A percentile compares a stretch with the other conserved stretches of the same genome.
phyloP scores from a whole-genome alignment of 2,113 vertebrate species.

The Semicossyphus pulcher region DNA sequence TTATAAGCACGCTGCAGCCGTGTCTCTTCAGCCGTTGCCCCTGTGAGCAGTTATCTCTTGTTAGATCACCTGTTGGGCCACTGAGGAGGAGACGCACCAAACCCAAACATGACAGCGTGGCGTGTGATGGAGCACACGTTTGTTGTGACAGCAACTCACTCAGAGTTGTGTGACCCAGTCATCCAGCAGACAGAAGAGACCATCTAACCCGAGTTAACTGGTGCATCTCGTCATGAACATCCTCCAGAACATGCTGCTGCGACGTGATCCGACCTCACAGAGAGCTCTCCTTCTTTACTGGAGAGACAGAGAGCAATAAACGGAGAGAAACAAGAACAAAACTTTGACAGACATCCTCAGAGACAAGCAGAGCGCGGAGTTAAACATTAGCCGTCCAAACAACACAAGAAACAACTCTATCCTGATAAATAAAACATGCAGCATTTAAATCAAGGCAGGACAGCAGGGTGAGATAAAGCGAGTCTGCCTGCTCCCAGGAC shows the following conservation, averaged over 20 bases:
- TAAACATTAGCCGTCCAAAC: constrained; percentile 42
- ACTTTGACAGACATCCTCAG: constrained; percentile 7
- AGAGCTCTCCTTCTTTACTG: background rate
- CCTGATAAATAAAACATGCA: constrained; percentile 50
- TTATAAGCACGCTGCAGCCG: background rate
- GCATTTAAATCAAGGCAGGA: constrained; percentile 18
- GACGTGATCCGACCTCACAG: constrained; percentile 5
- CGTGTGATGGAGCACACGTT: background rate
- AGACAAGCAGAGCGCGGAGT: constrained; percentile 4
- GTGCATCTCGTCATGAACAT: background rate
- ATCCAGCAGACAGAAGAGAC: constrained; percentile 14
- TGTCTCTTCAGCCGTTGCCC: background rate
- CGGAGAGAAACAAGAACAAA: no score
- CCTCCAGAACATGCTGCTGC: background rate
- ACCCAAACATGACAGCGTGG: background rate
- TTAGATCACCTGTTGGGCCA: background rate
- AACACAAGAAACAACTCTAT: background rate
- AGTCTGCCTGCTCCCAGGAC: background rate
- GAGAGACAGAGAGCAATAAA: background rate
- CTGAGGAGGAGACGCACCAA: background rate
- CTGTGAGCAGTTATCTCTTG: background rate
- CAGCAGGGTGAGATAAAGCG: constrained; percentile 29
- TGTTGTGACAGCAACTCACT: constrained; percentile 35
- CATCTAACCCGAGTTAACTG: background rate
- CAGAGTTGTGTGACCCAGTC: constrained; percentile 20